Evolutionary conservation across 2,113 vertebrate species (phyloP).

Genomic region (Phrynocephalus versicolor): DNA sequence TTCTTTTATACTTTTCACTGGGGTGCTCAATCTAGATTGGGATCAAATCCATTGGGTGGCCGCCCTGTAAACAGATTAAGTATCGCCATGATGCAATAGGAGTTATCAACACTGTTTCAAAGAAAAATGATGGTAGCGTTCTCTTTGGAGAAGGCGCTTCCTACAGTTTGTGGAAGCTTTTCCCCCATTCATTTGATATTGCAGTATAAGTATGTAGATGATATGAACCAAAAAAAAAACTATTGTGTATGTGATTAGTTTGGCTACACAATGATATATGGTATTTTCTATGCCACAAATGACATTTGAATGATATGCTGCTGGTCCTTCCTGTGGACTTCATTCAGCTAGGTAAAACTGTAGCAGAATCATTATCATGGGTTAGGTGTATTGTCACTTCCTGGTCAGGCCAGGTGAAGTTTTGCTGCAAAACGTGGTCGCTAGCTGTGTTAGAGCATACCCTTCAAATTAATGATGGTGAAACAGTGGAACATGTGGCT

Average conservation of each 20-base stretch:
- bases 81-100: constrained; percentile 43
- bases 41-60: constrained; percentile 64
- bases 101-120: constrained; percentile 33
- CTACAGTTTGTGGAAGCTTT: constrained; percentile 20
- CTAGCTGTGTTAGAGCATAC: constrained; percentile 41
- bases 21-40: constrained; percentile 83
- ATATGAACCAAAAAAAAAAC: constrained; percentile 5
- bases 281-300: constrained; percentile 15
- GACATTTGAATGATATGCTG: constrained; percentile 36
- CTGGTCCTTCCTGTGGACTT: constrained; percentile 43
- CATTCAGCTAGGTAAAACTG: constrained; percentile 2
- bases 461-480: constrained; percentile 52
- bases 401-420: constrained; percentile 53
- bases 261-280: constrained; percentile 8
- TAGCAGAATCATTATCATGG: constrained; percentile 18
- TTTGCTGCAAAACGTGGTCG: constrained; percentile 31
- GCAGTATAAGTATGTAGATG: constrained; percentile 15
- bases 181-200: constrained; percentile 47
- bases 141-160: constrained; percentile 27
- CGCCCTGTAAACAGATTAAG: constrained; percentile 36
- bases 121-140: constrained; percentile 30
- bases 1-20: constrained; percentile 66
- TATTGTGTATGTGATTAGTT: constrained; percentile 41
- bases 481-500: constrained; percentile 60
- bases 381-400: constrained; percentile 47